These are phyloP conservation scores for Argyresthia albistria DNA, from an alignment of 2,888 invertebrate species.

Conservation along the genomic window DNA sequence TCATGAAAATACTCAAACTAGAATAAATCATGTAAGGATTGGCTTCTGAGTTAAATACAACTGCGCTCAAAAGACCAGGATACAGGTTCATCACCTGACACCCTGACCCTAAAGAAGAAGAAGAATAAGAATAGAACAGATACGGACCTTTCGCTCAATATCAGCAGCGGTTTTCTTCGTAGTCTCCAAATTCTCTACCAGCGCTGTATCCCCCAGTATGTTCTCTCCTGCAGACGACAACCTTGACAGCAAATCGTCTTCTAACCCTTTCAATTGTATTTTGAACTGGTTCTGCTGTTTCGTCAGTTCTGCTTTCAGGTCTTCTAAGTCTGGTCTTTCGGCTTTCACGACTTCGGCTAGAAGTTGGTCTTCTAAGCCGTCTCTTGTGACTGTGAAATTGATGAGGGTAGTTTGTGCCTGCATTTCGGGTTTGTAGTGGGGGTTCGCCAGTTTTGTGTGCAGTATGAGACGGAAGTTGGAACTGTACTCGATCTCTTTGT, in stretches of 20 bases:
- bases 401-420: constrained; percentile 97
- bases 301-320: constrained; percentile 93
- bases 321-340: constrained; percentile 95
- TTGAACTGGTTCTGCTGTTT: constrained; percentile 98
- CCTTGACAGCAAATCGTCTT: constrained; percentile 92
- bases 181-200: constrained; percentile 96
- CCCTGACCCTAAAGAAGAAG: background rate
- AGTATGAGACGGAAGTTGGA: constrained; percentile 87
- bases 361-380: constrained; percentile 95
- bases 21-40: too few species aligned
- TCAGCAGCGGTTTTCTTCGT: constrained; percentile 97
- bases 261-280: constrained; percentile 92
- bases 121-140: too few species aligned
- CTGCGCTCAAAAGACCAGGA: background rate
- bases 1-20: too few species aligned
- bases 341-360: constrained; percentile 97
- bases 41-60: too few species aligned
- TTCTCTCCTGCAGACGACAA: constrained; percentile 94
- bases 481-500: constrained; percentile 97
- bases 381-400: constrained; percentile 97
- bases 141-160: constrained; percentile 86
- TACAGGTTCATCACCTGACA: background rate
- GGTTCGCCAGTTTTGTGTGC: constrained; percentile 96
- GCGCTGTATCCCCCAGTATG: constrained; percentile 92
- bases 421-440: constrained; percentile 98